These are phyloP conservation scores for Spheniscus mendiculus DNA, from an alignment of 2,113 vertebrate species.

Conservation along the genomic window DNA sequence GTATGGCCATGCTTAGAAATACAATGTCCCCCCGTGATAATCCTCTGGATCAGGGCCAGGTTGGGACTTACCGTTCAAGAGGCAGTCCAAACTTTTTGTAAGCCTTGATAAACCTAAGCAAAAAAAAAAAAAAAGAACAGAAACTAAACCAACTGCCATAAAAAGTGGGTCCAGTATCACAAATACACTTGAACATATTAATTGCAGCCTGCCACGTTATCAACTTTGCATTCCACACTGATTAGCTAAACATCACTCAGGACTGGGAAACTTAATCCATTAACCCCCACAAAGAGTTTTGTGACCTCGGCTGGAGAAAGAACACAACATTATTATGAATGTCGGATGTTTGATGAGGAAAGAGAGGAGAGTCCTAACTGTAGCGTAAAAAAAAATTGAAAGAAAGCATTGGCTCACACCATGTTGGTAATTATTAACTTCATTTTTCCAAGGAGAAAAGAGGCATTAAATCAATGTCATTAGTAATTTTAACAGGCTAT, in stretches of 20 bases:
- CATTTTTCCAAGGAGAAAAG: constrained; percentile 30
- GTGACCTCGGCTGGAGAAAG: not conserved
- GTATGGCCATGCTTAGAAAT: not conserved
- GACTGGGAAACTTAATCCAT: not conserved
- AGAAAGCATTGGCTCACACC: not conserved
- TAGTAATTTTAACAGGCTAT: not conserved
- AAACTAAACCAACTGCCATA: not conserved
- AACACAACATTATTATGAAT: not conserved
- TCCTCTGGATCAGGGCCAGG: not conserved
- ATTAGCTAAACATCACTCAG: constrained; percentile 17
- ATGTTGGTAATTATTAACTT: constrained; percentile 38
- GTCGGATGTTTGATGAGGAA: not conserved
- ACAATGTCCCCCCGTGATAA: not conserved
- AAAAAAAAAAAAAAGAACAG: not conserved
- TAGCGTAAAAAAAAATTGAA: not conserved
- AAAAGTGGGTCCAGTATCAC: not conserved
- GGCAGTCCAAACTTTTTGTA: constrained; percentile 99
- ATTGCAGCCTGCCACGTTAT: not conserved
- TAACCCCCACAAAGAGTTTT: not conserved
- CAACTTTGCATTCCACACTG: not conserved
- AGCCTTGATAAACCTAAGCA: constrained; percentile 93
- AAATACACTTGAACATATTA: not conserved
- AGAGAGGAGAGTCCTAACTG: not conserved
- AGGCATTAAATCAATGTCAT: constrained; percentile 39
- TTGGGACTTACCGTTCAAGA: constrained; percentile 86